Base-by-base conservation (phyloP, 2,797 vertebrate species). In the Sebastes glaucus region DNA sequence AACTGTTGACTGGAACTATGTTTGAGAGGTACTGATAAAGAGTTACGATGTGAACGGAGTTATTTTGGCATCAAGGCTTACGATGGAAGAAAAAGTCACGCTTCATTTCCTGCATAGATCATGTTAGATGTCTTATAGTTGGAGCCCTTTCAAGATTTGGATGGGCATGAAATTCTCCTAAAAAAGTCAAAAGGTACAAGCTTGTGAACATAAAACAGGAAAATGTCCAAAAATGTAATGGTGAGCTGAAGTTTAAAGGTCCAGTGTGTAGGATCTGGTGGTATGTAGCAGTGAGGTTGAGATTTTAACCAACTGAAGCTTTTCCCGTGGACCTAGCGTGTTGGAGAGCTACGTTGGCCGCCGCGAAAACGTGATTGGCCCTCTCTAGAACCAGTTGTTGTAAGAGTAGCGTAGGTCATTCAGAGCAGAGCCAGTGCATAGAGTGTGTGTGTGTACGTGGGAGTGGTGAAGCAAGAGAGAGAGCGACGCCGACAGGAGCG, bases 41-140 rank as follows among this genome's bases (percentile, higher is more conserved):
- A 33, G 30, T 6, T 38, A 32, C 6, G 13, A 23, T 53, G 14
- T 16, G 10, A 14, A 30, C 11, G 0, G 33, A 5, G 71, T 53
- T 74, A 64, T 69, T 82, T 53, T 59, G 30, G 52, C 10, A 14
- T 68, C 28, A 32, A 55, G 6, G 20, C 14, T 59, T 65, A 18
- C 20, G n/a, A 14, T 49, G 18, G 42, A 59, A 52, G 30, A 18
- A 11, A 53, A 69, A 55, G 52, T 60, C n/a, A 7, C 0, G 1
- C 69, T 52, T 67, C 13, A 25, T 59, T 64, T 62, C 42, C 46
- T 49, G 22, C 46, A 27, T 2, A 6, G 7, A 35, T 4, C 28
- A 33, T 5, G 28, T 57, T 42, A 7, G 38, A 46, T 23, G 13
- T 62, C 23, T 52, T 8, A 55, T 3, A 53, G 62, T 11, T 30